Percentiles rank a stretch among this genome's conserved stretches.
phyloP scores from a whole-genome alignment of 64 coral and sea anemone genomes.

The Pachyseris speciosa region DNA sequence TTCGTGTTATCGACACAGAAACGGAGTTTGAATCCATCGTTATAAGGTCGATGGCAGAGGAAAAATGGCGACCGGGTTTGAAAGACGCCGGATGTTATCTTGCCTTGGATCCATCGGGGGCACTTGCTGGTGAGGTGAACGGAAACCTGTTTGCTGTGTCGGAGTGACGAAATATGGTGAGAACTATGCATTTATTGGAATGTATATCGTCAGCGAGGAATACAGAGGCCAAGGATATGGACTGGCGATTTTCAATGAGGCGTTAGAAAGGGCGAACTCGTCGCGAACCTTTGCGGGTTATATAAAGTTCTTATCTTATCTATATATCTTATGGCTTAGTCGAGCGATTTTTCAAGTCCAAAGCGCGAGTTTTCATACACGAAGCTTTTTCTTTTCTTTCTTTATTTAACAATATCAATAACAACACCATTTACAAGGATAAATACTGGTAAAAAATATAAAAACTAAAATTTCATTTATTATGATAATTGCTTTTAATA shows the following conservation, averaged over 20 bases:
- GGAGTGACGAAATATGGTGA: background rate
- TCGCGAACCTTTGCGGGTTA: background rate
- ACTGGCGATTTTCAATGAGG: background rate
- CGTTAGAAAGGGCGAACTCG: background rate
- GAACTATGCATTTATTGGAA: background rate
- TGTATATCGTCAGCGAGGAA: background rate
- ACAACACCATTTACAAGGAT: no score
- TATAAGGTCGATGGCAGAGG: background rate
- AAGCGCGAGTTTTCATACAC: no score
- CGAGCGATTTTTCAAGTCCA: no score
- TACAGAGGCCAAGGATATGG: background rate
- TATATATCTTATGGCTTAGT: no score
- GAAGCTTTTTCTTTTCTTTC: no score
- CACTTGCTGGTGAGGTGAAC: background rate
- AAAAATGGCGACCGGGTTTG: slow-evolving; percentile 26
- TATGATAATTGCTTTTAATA: no score
- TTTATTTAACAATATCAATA: no score
- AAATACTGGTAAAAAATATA: no score
- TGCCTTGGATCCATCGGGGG: background rate
- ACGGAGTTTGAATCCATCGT: background rate
- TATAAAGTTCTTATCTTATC: no score
- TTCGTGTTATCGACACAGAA: background rate
- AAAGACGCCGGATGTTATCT: slow-evolving; percentile 33
- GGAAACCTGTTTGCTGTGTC: background rate
- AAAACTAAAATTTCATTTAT: no score